Conservation (phyloP, 2,113 vertebrate genomes). For the Callospermophilus lateralis region DNA sequence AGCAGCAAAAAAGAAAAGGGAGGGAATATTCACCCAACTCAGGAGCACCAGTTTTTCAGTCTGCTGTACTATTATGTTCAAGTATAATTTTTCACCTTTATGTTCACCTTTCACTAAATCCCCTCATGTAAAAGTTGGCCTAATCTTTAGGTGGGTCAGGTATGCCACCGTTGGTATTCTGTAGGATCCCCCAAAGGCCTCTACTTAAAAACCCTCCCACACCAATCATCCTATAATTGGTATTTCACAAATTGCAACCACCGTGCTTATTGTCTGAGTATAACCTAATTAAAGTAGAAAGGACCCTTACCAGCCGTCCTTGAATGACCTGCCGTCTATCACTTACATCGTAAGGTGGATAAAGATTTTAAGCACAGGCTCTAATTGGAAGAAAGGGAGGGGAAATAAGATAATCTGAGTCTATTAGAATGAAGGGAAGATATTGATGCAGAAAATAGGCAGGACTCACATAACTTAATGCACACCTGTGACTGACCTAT, state of each 20-base stretch:
- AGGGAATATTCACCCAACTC: background rate
- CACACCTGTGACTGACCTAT: background rate
- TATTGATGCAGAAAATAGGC: background rate
- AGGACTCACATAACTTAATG: background rate
- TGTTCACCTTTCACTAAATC: background rate
- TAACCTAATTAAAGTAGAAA: slow-evolving; percentile 10
- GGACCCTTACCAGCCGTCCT: background rate
- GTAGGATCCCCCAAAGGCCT: background rate
- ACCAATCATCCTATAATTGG: background rate
- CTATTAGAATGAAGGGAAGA: background rate
- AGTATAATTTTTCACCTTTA: background rate
- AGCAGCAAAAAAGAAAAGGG: background rate
- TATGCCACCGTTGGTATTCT: background rate
- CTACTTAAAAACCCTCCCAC: background rate
- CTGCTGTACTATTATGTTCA: background rate
- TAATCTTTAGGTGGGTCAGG: background rate
- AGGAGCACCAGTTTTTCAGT: background rate
- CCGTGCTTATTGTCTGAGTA: background rate
- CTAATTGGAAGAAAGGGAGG: background rate
- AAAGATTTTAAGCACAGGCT: background rate
- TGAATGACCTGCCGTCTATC: background rate
- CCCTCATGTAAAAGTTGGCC: background rate
- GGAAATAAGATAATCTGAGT: background rate
- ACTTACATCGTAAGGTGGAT: background rate
- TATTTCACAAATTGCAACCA: background rate